Percentiles rank a stretch among this genome's conserved stretches.
phyloP scores from a whole-genome alignment of 2,797 vertebrate genomes.

The Arnoldichthys spilopterus region DNA sequence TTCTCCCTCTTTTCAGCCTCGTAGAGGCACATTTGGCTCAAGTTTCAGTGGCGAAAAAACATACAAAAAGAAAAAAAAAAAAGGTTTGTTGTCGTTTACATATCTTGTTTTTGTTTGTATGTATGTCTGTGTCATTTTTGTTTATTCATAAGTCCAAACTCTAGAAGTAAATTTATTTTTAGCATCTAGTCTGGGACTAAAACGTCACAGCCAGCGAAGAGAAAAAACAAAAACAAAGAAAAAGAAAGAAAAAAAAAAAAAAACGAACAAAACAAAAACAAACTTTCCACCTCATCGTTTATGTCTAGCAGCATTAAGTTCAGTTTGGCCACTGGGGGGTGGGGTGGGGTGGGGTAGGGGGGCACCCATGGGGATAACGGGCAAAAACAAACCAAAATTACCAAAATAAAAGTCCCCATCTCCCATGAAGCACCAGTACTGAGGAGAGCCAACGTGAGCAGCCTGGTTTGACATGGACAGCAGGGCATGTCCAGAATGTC shows the following conservation, averaged over 20 bases:
- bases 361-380: conserved; percentile 75
- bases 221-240: conserved; percentile 58
- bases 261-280: conserved; percentile 48
- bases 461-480: conserved; percentile 86
- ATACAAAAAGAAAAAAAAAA: conserved; percentile 61
- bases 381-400: not conserved
- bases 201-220: conserved; percentile 97
- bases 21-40: conserved; percentile 99
- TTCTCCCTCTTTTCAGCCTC: conserved; percentile 93
- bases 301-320: conserved; percentile 98
- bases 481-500: conserved; percentile 75
- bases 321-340: conserved; percentile 97
- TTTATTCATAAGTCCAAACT: conserved; percentile 85
- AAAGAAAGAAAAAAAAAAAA: conserved; percentile 69
- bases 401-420: conserved; percentile 56
- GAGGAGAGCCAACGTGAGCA: conserved; percentile 85
- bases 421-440: conserved; percentile 83
- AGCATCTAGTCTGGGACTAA: conserved; percentile 99
- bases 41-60: conserved; percentile 98
- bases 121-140: conserved; percentile 48
- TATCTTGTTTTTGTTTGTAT: conserved; percentile 66
- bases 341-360: conserved; percentile 80
- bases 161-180: conserved; percentile 94
- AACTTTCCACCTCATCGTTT: conserved; percentile 79
- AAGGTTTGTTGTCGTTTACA: conserved; percentile 60